Base-by-base conservation (phyloP, 2,797 vertebrate genomes). In the Eospalax fontanierii region DNA sequence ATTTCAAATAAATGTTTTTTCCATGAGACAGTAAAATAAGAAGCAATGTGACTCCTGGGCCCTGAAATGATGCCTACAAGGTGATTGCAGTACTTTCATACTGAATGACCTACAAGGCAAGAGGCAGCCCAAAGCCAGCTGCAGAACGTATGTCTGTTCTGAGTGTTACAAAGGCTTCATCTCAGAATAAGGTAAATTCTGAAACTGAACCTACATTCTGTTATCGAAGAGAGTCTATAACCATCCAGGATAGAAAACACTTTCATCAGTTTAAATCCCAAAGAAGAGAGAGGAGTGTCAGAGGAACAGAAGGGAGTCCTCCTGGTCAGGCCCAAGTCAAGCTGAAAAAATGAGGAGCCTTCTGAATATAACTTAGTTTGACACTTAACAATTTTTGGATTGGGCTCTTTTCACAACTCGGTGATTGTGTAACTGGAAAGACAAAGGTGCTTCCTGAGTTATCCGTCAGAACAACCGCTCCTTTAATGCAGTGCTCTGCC, bases 351-450 rank as follows among this genome's bases (percentile, higher is more conserved):
- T 71, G 70, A 68, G 79, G 89, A 92, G 30, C 75, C 33, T 91
- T 94, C 46, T 30, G 28, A 89, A 73, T 59, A 85, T 68, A 80
- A 30, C 87, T 85, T 35, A 93, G 24, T 46, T 93, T 43, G 38
- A n/a, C 7, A 61, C 86, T 91, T 91, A 3, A 92, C 96, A 95
- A 92, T 61, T 40, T 54, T 89, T 57, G 86, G 93, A 88, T 38
- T 74, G 84, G 40, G 8, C 65, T 94, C 61, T 93, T 95, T 95
- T 94, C 71, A 85, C 1, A 82, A 28, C 8, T 95, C 59, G 59
- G 79, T 93, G 84, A 85, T 97, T 95, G 85, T 93, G 82, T 97
- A 89, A 95, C 88, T 93, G 93, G 94, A 95, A 96, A 95, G 35
- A 71, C 80, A 90, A 84, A 83, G 40, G 74, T 75, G 59, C n/a